phyloP scores from a whole-genome alignment of 2,113 vertebrate species.

The Oreocharis arfaki region DNA sequence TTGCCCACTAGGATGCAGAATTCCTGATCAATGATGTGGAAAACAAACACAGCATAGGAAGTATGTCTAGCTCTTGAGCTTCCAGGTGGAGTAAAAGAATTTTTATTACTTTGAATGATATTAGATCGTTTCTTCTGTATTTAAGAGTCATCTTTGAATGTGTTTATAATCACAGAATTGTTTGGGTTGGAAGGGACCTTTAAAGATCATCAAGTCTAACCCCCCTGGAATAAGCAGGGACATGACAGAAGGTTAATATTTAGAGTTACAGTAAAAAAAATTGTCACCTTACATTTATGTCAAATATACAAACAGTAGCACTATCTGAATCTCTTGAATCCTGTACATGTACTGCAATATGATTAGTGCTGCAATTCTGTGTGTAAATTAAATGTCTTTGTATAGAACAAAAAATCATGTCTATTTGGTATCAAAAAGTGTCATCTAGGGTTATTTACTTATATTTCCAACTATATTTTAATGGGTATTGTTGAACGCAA shows the following conservation, averaged over 20 bases:
- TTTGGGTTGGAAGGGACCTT: neutral
- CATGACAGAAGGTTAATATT: neutral
- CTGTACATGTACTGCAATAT: neutral
- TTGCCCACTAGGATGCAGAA: neutral
- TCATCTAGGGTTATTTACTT: neutral
- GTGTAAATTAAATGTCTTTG: neutral
- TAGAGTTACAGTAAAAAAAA: neutral
- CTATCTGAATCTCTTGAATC: neutral
- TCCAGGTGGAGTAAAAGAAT: neutral
- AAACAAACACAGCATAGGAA: neutral
- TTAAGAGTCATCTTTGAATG: neutral
- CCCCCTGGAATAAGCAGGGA: neutral
- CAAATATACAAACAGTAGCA: neutral
- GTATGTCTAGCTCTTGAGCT: neutral
- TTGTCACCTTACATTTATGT: neutral
- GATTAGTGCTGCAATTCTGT: neutral
- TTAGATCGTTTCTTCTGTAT: neutral
- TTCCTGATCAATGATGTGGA: neutral
- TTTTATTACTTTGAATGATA: neutral
- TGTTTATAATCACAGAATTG: neutral
- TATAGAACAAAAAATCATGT: neutral
- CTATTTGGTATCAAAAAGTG: neutral
- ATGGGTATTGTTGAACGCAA: slow-evolving; percentile 62
- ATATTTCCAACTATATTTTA: slow-evolving; percentile 42
- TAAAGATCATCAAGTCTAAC: neutral